Evolutionary conservation across 1,140 invertebrate species (phyloP), one percentile per base, ranked within the genome.

Genomic region (Gryon sp.): DNA sequence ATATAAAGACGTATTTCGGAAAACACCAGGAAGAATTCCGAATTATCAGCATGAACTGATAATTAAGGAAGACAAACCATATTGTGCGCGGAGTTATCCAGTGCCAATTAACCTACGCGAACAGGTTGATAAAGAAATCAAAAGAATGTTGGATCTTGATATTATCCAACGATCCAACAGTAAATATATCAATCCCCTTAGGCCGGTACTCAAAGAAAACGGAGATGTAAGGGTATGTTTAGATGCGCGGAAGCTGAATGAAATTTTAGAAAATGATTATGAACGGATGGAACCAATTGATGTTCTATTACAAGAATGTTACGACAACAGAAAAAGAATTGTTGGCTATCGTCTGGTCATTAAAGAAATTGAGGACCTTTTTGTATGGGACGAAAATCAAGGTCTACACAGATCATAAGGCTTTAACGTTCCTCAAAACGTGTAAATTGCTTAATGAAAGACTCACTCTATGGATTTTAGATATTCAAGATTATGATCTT

Each of bases 81-180:
- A 24, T 12, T 14, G 16, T 6, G 1, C 0, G 0, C 45, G 18
- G 8, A 46, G 19, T 2, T 57, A 63, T 38, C 48, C 60, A 28
- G 26, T 82, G 6, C 78, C 80, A 0, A 19, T 55, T 0, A 4
- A 52, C 14, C 48, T 75, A 19, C 38, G 72, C 2, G 45, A 68
- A 2, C 50, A 7, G 18, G 77, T 78, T 0, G 60, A 76, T 7
- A 9, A 12, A 2, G 52, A 68, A 8, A 63, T 82, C 0, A 5
- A 74, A 1, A 46, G 26, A 22, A 82, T 82, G 79, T 38, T 81
- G 6, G n/a, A 75, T 0, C 14, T 62, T 0, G 40, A 57, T 4
- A 77, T 84, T 4, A 81, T 83, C 2, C 74, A 79, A 26, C 45
- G 82, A 4, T 68, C 78, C 0, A 24, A 55, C 0, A 84, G 80